Base-by-base conservation (phyloP, 2,797 vertebrate genomes). In the Gouania willdenowi region DNA sequence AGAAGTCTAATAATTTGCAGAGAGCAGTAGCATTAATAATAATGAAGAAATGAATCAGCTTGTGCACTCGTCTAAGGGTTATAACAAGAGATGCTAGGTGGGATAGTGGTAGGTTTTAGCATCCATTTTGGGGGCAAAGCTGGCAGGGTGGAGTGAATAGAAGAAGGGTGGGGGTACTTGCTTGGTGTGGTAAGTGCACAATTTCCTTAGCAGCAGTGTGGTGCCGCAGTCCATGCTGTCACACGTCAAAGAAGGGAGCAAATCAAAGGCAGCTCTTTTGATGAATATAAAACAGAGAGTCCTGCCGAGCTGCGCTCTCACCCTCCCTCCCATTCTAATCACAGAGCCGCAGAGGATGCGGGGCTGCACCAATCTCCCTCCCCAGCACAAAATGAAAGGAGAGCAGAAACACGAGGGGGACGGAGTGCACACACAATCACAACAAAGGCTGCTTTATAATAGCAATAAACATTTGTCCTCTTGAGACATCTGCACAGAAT, bases 231-330 rank as follows among this genome's bases (percentile, higher is more conserved):
- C 80, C 72, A 71, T 47, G 58, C 80, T 84, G 87, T 86, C 85
- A 88, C 84, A 82, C 74, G 87, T 87, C 88, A 88, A 85, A 89
- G 87, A 79, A n/a, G 71, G 85, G 84, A 89, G 84, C 84, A 84
- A 90, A 91, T 91, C 87, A 91, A 89, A 90, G 86, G 79, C 60
- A 88, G 86, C 84, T 85, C 88, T 89, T 91, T 89, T 90, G 89
- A 91, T 90, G 89, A 90, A 91, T 91, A 91, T 89, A 90, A 89
- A 91, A 89, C 87, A 87, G 85, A 85, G 80, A 84, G 79, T 80
- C 86, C 84, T 86, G 87, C 87, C 87, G 88, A 86, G 88, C 88
- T 86, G 82, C 81, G 85, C 87, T 88, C 83, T 76, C n/a, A n/a
- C 75, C 74, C 80, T 77, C 82, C 78, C 79, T 73, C 76, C 73